Evolutionary conservation across 2,797 vertebrate species (phyloP).

Genomic region (Urocyon cinereoargenteus): DNA sequence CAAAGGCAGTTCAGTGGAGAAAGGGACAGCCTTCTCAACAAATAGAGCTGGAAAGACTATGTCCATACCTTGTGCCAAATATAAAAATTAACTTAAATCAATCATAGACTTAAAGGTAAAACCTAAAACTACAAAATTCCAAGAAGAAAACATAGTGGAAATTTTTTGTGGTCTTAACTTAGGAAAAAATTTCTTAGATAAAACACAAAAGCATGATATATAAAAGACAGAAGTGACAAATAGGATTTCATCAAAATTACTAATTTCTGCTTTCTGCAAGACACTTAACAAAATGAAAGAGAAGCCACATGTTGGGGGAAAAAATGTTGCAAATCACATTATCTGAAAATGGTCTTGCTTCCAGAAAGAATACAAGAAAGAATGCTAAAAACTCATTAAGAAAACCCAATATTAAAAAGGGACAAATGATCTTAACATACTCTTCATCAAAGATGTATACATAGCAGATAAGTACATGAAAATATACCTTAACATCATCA

Average conservation of each 20-base stretch:
- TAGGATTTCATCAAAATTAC: neutral
- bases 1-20: neutral
- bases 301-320: neutral
- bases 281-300: slow-evolving; percentile 1
- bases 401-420: neutral
- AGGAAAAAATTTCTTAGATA: neutral
- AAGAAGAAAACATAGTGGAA: neutral
- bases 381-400: slow-evolving; percentile 9
- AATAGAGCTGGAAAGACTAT: neutral
- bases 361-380: neutral
- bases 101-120: neutral
- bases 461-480: neutral
- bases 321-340: neutral
- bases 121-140: neutral
- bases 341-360: neutral
- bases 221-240: neutral
- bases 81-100: neutral
- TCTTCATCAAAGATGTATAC: neutral
- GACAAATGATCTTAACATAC: neutral
- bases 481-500: neutral
- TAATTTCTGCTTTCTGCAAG: neutral
- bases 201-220: neutral
- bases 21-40: neutral
- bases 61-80: neutral
- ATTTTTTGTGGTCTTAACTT: neutral